Base-by-base conservation (phyloP, 2,797 vertebrate species). In the Xerus rutilus region DNA sequence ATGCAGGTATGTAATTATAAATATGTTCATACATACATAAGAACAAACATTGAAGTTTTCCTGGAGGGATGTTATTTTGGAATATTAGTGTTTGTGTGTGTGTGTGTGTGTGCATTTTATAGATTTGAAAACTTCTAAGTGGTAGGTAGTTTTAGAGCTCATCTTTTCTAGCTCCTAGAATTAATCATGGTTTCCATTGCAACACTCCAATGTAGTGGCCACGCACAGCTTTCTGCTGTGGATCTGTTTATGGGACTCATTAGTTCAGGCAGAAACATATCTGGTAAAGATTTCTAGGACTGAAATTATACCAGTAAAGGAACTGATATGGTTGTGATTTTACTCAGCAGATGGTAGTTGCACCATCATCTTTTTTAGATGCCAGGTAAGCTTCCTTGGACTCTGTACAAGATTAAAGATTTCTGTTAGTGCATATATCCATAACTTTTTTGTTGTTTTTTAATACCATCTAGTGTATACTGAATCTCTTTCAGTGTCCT, bases 271-370 rank as follows among this genome's bases (percentile, higher is more conserved):
- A 64, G 73, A 96, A 92, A 69, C 20, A 52, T 23, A 15, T 59
- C 62, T 78, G 49, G 28, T 69, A 86, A 77, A 69, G 39, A 77
- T 95, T 57, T 20, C n/a, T 62, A 85, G 35, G 52, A 84, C 70
- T 32, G 81, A 88, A 91, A 79, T 28, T 95, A 32, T 47, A 76
- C 25, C 25, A 69, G 25, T 62, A 21, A 70, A 91, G 83, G 25
- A 76, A 81, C 28, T 83, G 72, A 74, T 79, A 54, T 20, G 47
- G 35, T 52, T 95, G 21, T 92, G 73, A 72, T 76, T 95, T 98
- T 95, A 94, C 95, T 97, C 97, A 97, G 95, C 78, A 97, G 97
- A 98, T 94, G 90, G 89, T 67, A 95, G 97, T 97, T 97, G 96
- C 96, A 97, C 91, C 97, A 95, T 98, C 85, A 89, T 93, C 93